phyloP scores from a whole-genome alignment of 2,797 vertebrate genomes.

The Sebastes minor region DNA sequence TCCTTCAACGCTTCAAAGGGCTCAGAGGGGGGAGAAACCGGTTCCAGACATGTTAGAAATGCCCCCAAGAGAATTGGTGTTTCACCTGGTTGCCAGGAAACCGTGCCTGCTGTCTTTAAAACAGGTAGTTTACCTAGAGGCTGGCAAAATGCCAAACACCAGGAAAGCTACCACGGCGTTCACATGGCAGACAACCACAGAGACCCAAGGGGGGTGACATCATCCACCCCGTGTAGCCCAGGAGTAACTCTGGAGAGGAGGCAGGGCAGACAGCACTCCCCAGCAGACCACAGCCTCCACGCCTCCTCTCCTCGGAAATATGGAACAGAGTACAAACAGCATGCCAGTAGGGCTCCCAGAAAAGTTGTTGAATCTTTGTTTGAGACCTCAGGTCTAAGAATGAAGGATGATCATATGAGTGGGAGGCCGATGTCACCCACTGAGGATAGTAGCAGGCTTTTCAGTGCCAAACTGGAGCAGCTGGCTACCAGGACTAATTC shows the following conservation, averaged over 20 bases:
- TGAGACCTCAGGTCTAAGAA: conserved; percentile 70
- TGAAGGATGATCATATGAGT: conserved; percentile 76
- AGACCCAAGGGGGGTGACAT: conserved; percentile 51
- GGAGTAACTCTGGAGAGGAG: conserved; percentile 86
- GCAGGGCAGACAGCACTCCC: conserved; percentile 80
- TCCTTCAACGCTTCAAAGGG: conserved; percentile 77
- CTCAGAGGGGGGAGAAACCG: conserved; percentile 70
- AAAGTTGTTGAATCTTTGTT: conserved; percentile 73
- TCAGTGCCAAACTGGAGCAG: conserved; percentile 92
- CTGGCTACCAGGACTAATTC: conserved; percentile 89
- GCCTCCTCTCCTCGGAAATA: conserved; percentile 85
- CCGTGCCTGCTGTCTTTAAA: conserved; percentile 59
- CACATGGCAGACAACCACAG: conserved; percentile 53
- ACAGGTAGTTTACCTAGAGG: conserved; percentile 83
- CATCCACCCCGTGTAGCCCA: conserved; percentile 77
- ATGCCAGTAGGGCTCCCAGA: conserved; percentile 59
- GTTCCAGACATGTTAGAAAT: conserved; percentile 75
- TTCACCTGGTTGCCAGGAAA: conserved; percentile 71
- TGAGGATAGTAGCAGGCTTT: conserved; percentile 88
- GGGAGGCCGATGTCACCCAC: conserved; percentile 79
- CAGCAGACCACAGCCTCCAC: conserved; percentile 79
- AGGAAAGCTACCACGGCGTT: conserved; percentile 66
- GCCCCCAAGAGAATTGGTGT: conserved; percentile 38
- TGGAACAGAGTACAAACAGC: conserved; percentile 87
- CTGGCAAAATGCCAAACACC: conserved; percentile 76